Evolutionary conservation across 2,113 vertebrate species (phyloP), one percentile per base, ranked within the genome.

Genomic region (Perca fluviatilis): DNA sequence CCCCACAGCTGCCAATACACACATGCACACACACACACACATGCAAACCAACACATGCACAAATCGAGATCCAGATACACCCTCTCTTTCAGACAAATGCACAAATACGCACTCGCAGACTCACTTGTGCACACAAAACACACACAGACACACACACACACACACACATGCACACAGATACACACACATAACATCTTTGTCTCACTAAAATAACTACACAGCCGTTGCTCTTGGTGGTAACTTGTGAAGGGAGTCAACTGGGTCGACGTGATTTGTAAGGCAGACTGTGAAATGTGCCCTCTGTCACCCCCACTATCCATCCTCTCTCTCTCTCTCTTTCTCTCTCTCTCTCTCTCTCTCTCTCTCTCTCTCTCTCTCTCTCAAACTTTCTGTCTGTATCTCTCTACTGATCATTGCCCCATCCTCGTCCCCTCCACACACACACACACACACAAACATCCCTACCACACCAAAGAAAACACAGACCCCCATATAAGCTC

Each of bases 1-100:
- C 89, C 88, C 82, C 86, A 88, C 93, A 93, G 91, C 92, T 93
- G 89, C 92, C 89, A 89, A 89, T 71, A 88, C 82, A 91, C 86
- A 89, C 83, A 91, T 69, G 23, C 46, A 79, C 16, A 47, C 23
- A 57, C 65, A 54, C 49, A 66, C 36, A 61, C 33, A 60, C 54
- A 79, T 5, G 33, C 74, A 81, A 46, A 82, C 21, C 63, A 61
- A 70, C 69, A 80, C 30, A 77, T 40, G 30, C 13, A 89, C 25
- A 66, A 14, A 74, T 80, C 33, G 67, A 88, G 67, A 85, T 36
- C 68, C 60, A 84, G 64, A 86, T 61, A 84, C 33, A 72, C 72
- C 27, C 62, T 81, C 58, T 79, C 61, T 80, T 85, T 86, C 70
- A 66, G 14, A 89, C 76, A 79, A 73, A 65, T 74, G 66, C 66